Conservation (phyloP, 2,888 invertebrate genomes). For the Dichetophora obliterata region DNA sequence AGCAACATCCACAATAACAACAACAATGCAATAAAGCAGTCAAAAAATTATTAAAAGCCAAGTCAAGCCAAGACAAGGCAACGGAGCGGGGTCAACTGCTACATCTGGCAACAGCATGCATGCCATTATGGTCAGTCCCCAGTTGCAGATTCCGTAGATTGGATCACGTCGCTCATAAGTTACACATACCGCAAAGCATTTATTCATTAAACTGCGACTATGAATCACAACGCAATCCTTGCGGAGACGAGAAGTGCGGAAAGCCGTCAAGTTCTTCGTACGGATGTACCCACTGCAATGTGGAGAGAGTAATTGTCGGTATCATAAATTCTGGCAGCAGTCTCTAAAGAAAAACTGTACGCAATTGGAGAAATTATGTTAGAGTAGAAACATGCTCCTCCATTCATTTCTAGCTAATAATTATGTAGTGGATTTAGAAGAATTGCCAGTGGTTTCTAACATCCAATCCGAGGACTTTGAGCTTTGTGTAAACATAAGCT, state of each 20-base stretch:
- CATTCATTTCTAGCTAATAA: no score
- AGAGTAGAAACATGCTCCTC: neutral
- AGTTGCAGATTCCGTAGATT: slow-evolving; percentile 53
- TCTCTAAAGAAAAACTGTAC: slow-evolving; percentile 15
- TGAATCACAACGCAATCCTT: slow-evolving; percentile 50
- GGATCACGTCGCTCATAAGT: slow-evolving; percentile 51
- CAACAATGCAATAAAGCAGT: slow-evolving; percentile 23
- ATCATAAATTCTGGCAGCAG: slow-evolving; percentile 49
- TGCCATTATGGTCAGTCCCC: slow-evolving; percentile 48
- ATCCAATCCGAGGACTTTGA: slow-evolving; percentile 15
- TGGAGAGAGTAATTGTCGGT: slow-evolving; percentile 53
- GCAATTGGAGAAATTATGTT: slow-evolving; percentile 12
- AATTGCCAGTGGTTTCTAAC: neutral
- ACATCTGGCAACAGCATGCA: slow-evolving; percentile 11
- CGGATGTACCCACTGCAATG: neutral
- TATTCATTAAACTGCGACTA: slow-evolving; percentile 54
- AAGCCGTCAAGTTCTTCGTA: neutral
- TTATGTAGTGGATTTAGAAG: neutral
- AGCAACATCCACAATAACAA: slow-evolving; percentile 13
- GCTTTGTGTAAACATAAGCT: no score
- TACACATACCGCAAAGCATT: slow-evolving; percentile 55
- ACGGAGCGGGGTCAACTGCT: slow-evolving; percentile 4
- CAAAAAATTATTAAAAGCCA: slow-evolving; percentile 28
- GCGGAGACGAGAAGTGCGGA: slow-evolving; percentile 5
- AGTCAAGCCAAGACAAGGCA: neutral